Conservation (phyloP, 2,797 vertebrate genomes). For the Lepilemur ruficaudatus region DNA sequence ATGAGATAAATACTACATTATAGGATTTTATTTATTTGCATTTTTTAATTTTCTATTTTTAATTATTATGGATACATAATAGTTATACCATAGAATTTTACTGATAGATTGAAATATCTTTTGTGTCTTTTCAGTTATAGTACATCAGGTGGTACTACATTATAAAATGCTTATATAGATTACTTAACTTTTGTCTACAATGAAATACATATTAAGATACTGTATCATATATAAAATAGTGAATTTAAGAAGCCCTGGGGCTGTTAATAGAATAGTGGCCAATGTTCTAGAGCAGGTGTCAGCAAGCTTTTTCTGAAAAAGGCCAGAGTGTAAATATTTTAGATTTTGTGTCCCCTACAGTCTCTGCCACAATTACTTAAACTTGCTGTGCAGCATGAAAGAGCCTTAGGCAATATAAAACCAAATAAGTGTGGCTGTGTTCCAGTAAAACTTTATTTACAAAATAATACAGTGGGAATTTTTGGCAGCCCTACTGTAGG, state of each 20-base stretch:
- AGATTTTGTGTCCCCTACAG: background rate
- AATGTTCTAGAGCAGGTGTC: background rate
- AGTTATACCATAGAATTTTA: background rate
- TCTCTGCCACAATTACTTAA: background rate
- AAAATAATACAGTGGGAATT: background rate
- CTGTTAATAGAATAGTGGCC: background rate
- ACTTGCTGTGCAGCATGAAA: background rate
- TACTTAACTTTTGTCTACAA: background rate
- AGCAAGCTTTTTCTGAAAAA: background rate
- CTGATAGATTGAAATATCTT: background rate
- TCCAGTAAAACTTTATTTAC: background rate
- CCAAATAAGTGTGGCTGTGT: background rate
- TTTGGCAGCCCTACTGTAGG: background rate
- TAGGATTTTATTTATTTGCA: background rate
- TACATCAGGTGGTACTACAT: background rate
- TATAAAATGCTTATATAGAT: background rate
- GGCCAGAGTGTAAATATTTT: background rate
- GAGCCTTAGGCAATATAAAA: background rate
- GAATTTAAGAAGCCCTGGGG: background rate
- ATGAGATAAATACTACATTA: background rate
- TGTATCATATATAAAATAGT: background rate
- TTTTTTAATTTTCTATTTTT: background rate
- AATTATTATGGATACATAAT: background rate
- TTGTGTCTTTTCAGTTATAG: background rate
- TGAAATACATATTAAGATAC: background rate